Conservation (phyloP, 2,113 vertebrate species). For the Otolemur garnettii region DNA sequence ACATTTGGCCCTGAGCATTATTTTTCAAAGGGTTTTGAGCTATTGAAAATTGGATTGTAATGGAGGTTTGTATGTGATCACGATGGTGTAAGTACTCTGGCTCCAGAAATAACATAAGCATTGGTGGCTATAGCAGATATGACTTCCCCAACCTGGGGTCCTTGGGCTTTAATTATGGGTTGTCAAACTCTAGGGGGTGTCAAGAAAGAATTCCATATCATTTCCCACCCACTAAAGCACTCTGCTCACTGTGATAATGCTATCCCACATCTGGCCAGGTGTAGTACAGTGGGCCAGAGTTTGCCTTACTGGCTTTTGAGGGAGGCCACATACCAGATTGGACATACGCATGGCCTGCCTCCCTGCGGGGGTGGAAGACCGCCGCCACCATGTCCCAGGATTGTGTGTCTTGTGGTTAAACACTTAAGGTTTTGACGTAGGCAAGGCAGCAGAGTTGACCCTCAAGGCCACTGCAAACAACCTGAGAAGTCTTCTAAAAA, state of each 20-base stretch:
- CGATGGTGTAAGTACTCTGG: background rate
- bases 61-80: background rate
- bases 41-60: background rate
- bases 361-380: slow-evolving; percentile 55
- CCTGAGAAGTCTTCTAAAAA: slow-evolving; percentile 71
- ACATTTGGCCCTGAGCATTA: background rate
- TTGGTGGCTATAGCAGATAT: slow-evolving; percentile 28
- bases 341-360: slow-evolving; percentile 61
- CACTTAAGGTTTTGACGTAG: slow-evolving; percentile 82
- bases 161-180: slow-evolving; percentile 61
- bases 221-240: background rate
- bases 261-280: slow-evolving; percentile 77
- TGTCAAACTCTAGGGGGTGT: background rate
- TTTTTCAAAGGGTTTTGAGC: slow-evolving; percentile 62
- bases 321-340: slow-evolving; percentile 69
- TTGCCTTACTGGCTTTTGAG: slow-evolving; percentile 75
- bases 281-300: background rate
- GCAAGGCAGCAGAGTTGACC: slow-evolving; percentile 63
- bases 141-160: background rate
- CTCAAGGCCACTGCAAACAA: slow-evolving; percentile 56
- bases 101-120: slow-evolving; percentile 79
- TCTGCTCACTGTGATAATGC: slow-evolving; percentile 68
- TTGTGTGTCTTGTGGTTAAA: slow-evolving; percentile 83
- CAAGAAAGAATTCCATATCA: slow-evolving; percentile 66
- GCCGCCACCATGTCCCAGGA: slow-evolving; percentile 80